phyloP scores from a whole-genome alignment of 1,140 invertebrate species.

The Sarcophaga bullata region DNA sequence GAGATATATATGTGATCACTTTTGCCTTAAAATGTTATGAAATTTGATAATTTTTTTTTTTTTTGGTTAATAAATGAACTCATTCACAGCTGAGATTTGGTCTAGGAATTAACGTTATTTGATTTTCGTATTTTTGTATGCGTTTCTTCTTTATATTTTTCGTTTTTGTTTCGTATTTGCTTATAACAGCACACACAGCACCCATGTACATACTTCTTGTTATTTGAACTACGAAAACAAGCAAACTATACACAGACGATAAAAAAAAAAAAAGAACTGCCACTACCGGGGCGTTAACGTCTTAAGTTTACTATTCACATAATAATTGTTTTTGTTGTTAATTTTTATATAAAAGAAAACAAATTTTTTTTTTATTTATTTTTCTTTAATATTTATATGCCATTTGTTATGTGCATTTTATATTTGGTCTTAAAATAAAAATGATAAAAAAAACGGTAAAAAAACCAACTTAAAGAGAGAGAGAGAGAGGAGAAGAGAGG shows the following conservation, averaged over 20 bases:
- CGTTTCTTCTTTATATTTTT: not conserved
- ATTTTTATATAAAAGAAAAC: no score
- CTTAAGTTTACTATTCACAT: not conserved
- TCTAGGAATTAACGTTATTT: not conserved
- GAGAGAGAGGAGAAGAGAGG: no score
- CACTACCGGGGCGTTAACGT: slow-evolving; percentile 12
- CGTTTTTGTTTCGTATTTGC: not conserved
- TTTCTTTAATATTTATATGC: not conserved
- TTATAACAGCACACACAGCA: not conserved
- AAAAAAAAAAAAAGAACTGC: no score
- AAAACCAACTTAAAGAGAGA: no score
- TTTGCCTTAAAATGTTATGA: no score
- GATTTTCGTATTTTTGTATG: not conserved
- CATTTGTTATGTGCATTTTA: not conserved
- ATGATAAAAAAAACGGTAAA: no score
- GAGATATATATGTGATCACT: no score
- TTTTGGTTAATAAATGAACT: not conserved
- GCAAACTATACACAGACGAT: no score
- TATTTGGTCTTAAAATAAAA: slow-evolving; percentile 3
- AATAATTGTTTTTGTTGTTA: no score
- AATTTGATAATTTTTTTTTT: no score
- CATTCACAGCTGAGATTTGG: not conserved
- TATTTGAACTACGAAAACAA: no score
- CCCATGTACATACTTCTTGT: not conserved
- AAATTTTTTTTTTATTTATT: not conserved